phyloP scores from a whole-genome alignment of 2,113 vertebrate genomes.

The Sporophila hypoxantha region DNA sequence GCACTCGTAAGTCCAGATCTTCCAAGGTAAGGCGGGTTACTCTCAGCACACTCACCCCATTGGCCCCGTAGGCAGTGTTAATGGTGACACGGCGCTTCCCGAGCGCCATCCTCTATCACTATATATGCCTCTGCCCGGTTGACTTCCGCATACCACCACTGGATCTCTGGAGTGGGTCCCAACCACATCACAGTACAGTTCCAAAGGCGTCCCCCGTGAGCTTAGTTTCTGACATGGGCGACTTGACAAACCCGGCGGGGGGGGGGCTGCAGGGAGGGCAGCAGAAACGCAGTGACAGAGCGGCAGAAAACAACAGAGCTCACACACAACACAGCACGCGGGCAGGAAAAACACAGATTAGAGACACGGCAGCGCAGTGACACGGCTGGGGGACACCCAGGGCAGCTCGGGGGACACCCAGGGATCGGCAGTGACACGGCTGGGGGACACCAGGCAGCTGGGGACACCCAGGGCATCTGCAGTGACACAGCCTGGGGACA shows the following conservation, averaged over 20 bases:
- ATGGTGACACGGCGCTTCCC: slow-evolving; percentile 92
- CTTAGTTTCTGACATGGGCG: slow-evolving; percentile 98
- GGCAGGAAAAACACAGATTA: slow-evolving; percentile 71
- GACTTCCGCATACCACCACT: slow-evolving; percentile 99
- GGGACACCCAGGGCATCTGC: rapidly evolving
- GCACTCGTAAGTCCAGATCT: slow-evolving; percentile 98
- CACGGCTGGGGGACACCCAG: neutral
- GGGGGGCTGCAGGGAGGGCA: slow-evolving; percentile 91
- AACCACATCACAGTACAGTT: slow-evolving; percentile 99
- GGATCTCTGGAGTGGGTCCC: slow-evolving; percentile 98
- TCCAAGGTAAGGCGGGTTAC: slow-evolving; percentile 91
- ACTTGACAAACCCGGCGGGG: slow-evolving; percentile 99
- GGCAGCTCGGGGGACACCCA: neutral
- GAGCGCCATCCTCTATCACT: slow-evolving; percentile 92
- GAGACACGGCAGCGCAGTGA: neutral
- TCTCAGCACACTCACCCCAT: slow-evolving; percentile 94
- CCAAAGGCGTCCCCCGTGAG: slow-evolving; percentile 99
- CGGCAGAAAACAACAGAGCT: slow-evolving; percentile 63
- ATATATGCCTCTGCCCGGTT: slow-evolving; percentile 98
- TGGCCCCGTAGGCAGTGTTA: slow-evolving; percentile 92
- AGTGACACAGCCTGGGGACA: neutral
- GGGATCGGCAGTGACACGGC: neutral
- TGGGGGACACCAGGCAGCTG: neutral
- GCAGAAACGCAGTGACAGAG: slow-evolving; percentile 78
- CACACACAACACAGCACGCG: slow-evolving; percentile 68